Conservation (phyloP, 2,113 vertebrate species). For the Syrrhaptes paradoxus region DNA sequence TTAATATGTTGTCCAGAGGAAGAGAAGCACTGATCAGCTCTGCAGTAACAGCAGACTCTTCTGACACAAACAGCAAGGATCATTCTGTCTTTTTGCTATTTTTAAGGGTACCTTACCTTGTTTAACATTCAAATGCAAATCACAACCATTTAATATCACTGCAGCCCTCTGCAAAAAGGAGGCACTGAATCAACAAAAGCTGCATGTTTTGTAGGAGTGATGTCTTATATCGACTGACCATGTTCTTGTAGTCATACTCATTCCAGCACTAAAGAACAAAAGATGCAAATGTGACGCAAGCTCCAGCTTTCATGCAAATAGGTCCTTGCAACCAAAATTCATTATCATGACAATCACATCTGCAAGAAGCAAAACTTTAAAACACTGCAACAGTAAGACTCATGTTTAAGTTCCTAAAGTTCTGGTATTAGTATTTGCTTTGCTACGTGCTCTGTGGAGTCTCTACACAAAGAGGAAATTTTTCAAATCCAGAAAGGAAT, state of each 20-base stretch:
- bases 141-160: constrained; percentile 1
- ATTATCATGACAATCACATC: background rate
- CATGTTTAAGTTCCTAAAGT: background rate
- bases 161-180: background rate
- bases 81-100: background rate
- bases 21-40: background rate
- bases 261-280: constrained; percentile 27
- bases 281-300: background rate
- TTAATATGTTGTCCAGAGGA: background rate
- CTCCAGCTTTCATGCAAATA: constrained; percentile 22
- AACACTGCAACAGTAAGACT: background rate
- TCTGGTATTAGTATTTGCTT: background rate
- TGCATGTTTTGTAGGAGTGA: background rate
- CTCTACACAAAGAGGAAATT: background rate
- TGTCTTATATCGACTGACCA: background rate
- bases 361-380: background rate
- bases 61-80: background rate
- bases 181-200: background rate
- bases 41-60: background rate
- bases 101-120: constrained; percentile 49
- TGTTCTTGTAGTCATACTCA: constrained; percentile 1
- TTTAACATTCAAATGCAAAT: constrained; percentile 55
- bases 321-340: background rate
- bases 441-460: background rate
- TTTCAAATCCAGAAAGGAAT: background rate